Conservation (phyloP, 2,797 vertebrate genomes). For the Eleutherodactylus coqui region DNA sequence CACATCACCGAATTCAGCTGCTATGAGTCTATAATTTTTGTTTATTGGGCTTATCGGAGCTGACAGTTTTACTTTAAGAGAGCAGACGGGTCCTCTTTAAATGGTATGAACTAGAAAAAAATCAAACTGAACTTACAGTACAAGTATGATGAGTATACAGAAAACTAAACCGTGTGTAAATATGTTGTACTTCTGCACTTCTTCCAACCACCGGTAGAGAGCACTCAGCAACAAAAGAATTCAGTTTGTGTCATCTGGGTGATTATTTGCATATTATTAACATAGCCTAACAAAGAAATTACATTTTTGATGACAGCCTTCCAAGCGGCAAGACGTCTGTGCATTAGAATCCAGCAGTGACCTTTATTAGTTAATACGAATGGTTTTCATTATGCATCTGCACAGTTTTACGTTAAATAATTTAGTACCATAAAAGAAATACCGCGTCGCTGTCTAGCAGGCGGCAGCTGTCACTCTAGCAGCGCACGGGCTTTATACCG, state of each 20-base stretch:
- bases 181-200: background rate
- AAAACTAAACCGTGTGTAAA: background rate
- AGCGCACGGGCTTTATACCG: background rate
- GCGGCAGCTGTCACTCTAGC: background rate
- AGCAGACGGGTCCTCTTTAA: too few species aligned
- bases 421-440: conserved; percentile 17
- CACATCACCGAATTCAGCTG: too few species aligned
- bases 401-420: conserved; percentile 37
- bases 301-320: background rate
- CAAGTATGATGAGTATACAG: background rate
- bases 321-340: conserved; percentile 15
- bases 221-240: background rate
- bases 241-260: background rate
- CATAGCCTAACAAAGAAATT: conserved; percentile 21
- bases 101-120: background rate
- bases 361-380: conserved; percentile 29
- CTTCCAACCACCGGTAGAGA: background rate
- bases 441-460: background rate
- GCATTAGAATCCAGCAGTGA: conserved; percentile 27
- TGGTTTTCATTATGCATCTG: conserved; percentile 17
- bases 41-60: too few species aligned
- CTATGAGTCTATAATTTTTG: too few species aligned
- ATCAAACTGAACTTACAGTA: background rate
- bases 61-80: too few species aligned
- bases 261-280: conserved; percentile 3